Evolutionary conservation across 2,797 vertebrate species (phyloP), one percentile per base, ranked within the genome.

Genomic region (Hyperoplus immaculatus): DNA sequence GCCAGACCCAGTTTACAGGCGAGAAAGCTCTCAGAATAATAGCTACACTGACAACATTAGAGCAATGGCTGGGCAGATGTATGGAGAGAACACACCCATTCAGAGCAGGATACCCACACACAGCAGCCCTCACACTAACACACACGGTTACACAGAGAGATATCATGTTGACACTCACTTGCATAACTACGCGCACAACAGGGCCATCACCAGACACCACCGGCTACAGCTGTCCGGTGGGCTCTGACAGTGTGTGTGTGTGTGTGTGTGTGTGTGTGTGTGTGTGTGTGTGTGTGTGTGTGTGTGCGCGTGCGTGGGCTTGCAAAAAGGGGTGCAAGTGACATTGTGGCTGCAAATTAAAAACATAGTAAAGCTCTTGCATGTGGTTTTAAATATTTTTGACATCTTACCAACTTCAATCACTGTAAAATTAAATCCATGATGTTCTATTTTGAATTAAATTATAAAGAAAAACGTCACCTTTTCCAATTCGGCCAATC

Each of bases 61-160:
- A 15, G 88, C 87, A 0, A 93, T 88, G 90, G 92, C 92, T 0
- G 92, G 89, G 12, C 89, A 91, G 81, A 94, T 94, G 92, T 94
- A 94, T 47, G 89, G 87, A 5, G 82, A 29, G 29, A 29, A 88
- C 18, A 74, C 91, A 0, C 81, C 68, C 2, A 0, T 51, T 0
- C 86, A 18, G 18, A 15, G 66, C 64, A 50, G 68, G 59, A 67
- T 42, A 0, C 73, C 51, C 15, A 2, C 66, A 15, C 66, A 13
- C 42, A 4, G 42, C 13, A 4, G 42, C 13, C 38, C 15, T 2
- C 47, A 62, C 72, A 74, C 69, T 1, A 68, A 58, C 83, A 0
- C 83, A 45, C 82, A 67, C 69, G 21, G n/a, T 0, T 38, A 61
- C 4, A 39, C 42, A 0, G 70, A 80, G 15, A 3, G n/a, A 2